A percentile compares a stretch with the other conserved stretches of the same genome.
These are phyloP conservation scores for Napeogenes inachia DNA, from an alignment of 2,888 invertebrate species.

Conservation along the genomic window DNA sequence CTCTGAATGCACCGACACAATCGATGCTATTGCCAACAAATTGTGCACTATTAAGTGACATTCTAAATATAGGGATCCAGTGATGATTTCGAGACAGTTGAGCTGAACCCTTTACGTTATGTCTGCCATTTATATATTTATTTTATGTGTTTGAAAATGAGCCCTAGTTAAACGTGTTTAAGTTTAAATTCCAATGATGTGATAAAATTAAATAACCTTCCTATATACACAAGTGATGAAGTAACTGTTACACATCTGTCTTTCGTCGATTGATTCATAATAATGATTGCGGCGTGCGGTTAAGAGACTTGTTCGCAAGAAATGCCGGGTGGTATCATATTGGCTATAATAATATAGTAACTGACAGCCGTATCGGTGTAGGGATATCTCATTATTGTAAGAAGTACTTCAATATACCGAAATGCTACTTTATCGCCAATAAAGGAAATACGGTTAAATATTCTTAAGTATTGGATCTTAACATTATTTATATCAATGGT, in stretches of 20 bases:
- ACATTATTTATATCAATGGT: too few species aligned
- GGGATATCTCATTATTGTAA: conserved; percentile 58
- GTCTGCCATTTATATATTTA: conserved; percentile 31
- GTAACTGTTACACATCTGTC: conserved; percentile 70
- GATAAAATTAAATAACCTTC: conserved; percentile 14
- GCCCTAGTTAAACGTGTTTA: conserved; percentile 30
- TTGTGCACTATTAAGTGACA: conserved; percentile 73
- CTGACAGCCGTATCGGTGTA: conserved; percentile 46
- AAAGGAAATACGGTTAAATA: conserved; percentile 35
- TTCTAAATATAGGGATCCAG: conserved; percentile 70
- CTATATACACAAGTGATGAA: conserved; percentile 46
- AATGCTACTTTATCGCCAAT: conserved; percentile 37
- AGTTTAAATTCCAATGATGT: conserved; percentile 16
- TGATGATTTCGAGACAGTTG: conserved; percentile 55
- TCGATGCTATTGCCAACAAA: conserved; percentile 69
- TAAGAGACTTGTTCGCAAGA: conserved; percentile 54
- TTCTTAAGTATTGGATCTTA: not conserved
- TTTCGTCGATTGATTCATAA: conserved; percentile 53
- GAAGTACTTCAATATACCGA: conserved; percentile 39
- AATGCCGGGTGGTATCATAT: conserved; percentile 52
- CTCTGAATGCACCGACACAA: conserved; percentile 73
- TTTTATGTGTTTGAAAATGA: conserved; percentile 30
- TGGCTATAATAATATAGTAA: conserved; percentile 57
- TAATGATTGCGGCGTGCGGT: conserved; percentile 60
- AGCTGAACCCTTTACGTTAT: conserved; percentile 53